phyloP scores from a whole-genome alignment of 2,888 invertebrate genomes.

The Nebria brevicollis region DNA sequence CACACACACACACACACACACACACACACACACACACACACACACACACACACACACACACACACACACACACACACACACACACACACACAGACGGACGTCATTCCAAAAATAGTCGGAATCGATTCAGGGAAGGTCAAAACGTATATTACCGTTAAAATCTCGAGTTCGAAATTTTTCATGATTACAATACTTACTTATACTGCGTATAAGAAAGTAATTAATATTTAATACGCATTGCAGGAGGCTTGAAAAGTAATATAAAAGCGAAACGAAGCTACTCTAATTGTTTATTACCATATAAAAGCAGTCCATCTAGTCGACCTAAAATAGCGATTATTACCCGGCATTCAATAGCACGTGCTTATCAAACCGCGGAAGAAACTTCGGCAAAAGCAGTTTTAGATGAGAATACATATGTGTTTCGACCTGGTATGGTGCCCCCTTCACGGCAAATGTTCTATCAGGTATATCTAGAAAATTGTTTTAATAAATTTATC shows the following conservation, averaged over 20 bases:
- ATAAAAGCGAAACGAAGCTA: conserved; percentile 66
- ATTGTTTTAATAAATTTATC: too few species aligned
- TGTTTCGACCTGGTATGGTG: conserved; percentile 76
- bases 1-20: too few species aligned
- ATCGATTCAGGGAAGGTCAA: too few species aligned
- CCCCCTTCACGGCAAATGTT: conserved; percentile 89
- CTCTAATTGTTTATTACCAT: conserved; percentile 61
- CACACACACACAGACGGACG: too few species aligned
- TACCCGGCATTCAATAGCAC: conserved; percentile 42
- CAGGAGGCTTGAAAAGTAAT: conserved; percentile 65
- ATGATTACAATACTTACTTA: too few species aligned
- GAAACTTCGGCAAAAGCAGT: conserved; percentile 59
- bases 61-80: too few species aligned
- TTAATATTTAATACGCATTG: neutral
- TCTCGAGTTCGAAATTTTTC: too few species aligned
- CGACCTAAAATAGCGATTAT: conserved; percentile 54
- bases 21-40: too few species aligned
- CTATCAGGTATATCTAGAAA: conserved; percentile 74
- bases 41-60: too few species aligned
- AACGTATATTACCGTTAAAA: too few species aligned
- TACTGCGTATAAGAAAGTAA: too few species aligned
- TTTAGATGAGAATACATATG: conserved; percentile 65
- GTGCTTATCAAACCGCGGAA: conserved; percentile 58
- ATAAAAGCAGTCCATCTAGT: conserved; percentile 59
- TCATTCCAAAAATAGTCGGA: too few species aligned